phyloP scores from a whole-genome alignment of 2,888 invertebrate genomes.

The Aleiodes testaceus region DNA sequence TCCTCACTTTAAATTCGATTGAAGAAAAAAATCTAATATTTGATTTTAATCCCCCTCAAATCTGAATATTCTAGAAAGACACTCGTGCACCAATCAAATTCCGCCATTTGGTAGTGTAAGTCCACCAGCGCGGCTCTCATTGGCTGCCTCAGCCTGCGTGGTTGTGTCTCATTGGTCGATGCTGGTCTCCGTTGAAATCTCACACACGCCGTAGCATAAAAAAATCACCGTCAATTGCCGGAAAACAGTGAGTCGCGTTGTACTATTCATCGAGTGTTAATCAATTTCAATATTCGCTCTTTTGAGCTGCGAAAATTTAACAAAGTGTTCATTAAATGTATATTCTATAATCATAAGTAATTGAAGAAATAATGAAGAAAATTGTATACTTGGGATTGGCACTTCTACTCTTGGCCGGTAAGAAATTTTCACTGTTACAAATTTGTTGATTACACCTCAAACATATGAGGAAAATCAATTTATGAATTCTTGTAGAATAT shows the following conservation, averaged over 20 bases:
- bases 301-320: slow-evolving; percentile 10
- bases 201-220: slow-evolving; percentile 35
- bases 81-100: slow-evolving; percentile 55
- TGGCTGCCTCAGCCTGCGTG: slow-evolving; percentile 65
- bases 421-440: slow-evolving; percentile 41
- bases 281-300: slow-evolving; percentile 19
- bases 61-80: slow-evolving; percentile 8
- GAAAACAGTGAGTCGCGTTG: slow-evolving; percentile 52
- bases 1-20: too few species aligned
- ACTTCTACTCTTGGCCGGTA: slow-evolving; percentile 64
- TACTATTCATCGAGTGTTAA: slow-evolving; percentile 14
- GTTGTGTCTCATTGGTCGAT: slow-evolving; percentile 60
- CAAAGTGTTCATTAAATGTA: slow-evolving; percentile 1
- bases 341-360: slow-evolving; percentile 9
- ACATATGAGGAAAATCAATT: too few species aligned
- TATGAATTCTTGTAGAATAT: not conserved
- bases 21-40: too few species aligned
- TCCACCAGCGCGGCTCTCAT: slow-evolving; percentile 56
- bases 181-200: slow-evolving; percentile 33
- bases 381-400: slow-evolving; percentile 58
- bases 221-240: slow-evolving; percentile 58
- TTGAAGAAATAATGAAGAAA: slow-evolving; percentile 59
- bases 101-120: slow-evolving; percentile 61
- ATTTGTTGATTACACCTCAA: not conserved
- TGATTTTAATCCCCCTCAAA: too few species aligned